phyloP scores from a whole-genome alignment of 2,797 vertebrate genomes.

The Delichon dasypus region DNA sequence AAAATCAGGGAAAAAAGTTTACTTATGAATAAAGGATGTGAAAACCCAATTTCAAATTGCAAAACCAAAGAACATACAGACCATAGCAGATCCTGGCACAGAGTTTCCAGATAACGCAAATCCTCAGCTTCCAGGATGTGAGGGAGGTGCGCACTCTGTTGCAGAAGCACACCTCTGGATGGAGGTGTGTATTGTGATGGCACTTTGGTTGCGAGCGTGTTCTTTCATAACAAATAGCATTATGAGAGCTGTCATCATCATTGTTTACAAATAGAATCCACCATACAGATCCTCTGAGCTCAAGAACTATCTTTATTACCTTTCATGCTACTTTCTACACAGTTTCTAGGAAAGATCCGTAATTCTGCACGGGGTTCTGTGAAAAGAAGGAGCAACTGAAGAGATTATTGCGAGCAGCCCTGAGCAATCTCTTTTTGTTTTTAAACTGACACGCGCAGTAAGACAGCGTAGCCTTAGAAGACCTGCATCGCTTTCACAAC shows the following conservation, averaged over 20 bases:
- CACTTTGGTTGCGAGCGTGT: background rate
- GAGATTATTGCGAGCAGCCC: too few species aligned
- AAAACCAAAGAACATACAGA: background rate
- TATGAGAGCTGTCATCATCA: background rate
- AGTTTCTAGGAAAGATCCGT: background rate
- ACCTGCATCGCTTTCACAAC: background rate
- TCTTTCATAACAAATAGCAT: background rate
- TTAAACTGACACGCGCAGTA: background rate
- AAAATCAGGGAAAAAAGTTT: background rate
- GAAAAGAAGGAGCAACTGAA: background rate
- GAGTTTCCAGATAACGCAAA: background rate
- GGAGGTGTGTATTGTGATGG: background rate
- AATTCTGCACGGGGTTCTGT: background rate
- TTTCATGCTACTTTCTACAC: background rate
- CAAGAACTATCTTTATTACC: background rate
- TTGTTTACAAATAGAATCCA: background rate
- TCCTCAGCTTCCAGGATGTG: background rate
- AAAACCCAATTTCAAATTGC: background rate
- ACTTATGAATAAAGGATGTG: background rate
- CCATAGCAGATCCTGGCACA: background rate
- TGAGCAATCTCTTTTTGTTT: background rate
- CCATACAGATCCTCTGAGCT: background rate
- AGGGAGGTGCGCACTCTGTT: background rate
- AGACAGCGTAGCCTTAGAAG: background rate
- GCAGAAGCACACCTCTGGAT: background rate